phyloP scores from a whole-genome alignment of 2,113 vertebrate genomes.

The Henicopernis longicauda region DNA sequence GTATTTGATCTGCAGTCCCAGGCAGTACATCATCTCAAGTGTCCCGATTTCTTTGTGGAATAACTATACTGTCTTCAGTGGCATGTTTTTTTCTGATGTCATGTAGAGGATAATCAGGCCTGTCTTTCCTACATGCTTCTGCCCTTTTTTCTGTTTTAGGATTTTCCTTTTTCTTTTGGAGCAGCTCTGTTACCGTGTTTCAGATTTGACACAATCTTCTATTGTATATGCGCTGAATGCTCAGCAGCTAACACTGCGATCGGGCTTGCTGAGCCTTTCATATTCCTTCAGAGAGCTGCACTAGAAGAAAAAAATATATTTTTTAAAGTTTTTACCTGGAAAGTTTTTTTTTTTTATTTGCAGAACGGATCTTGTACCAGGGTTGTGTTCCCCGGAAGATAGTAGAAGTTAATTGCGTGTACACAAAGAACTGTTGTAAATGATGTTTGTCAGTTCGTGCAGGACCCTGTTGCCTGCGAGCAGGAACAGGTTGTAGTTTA shows the following conservation, averaged over 20 bases:
- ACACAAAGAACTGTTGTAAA: not conserved
- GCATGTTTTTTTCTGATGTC: not conserved
- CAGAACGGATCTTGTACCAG: not conserved
- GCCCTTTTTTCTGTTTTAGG: not conserved
- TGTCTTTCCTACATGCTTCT: constrained; percentile 14
- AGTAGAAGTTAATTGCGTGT: not conserved
- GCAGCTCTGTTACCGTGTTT: not conserved
- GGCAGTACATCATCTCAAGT: constrained; percentile 27
- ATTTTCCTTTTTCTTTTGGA: not conserved
- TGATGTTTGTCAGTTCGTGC: not conserved
- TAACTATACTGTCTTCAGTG: constrained; percentile 18
- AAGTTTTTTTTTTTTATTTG: not conserved
- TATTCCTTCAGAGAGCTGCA: not conserved
- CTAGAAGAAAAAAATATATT: not conserved
- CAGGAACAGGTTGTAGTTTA: not conserved
- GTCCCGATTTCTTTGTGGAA: constrained; percentile 28
- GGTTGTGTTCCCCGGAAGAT: not conserved
- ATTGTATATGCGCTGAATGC: not conserved
- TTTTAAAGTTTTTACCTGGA: not conserved
- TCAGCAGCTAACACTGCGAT: not conserved
- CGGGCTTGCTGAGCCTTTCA: constrained; percentile 13
- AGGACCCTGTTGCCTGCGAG: not conserved
- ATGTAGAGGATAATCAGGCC: constrained; percentile 23
- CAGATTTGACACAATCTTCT: constrained; percentile 24
- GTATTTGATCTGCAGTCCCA: constrained; percentile 40